phyloP scores from a whole-genome alignment of 2,797 vertebrate genomes.

The Etheostoma perlongum region DNA sequence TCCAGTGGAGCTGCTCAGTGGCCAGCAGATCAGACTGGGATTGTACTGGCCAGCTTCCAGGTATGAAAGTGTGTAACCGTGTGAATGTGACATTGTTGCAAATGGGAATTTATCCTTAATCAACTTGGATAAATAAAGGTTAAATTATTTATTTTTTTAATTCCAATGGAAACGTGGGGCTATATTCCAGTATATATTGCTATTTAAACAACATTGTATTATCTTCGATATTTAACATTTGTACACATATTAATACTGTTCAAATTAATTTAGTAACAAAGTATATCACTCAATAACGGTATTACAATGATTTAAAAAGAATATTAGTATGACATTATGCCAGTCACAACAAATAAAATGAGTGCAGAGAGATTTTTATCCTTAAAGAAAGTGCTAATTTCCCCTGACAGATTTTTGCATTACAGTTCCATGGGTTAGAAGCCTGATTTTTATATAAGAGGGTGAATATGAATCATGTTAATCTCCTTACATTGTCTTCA shows the following conservation, averaged over 20 bases:
- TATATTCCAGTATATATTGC: background rate
- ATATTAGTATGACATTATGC: background rate
- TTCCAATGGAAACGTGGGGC: background rate
- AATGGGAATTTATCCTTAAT: no score
- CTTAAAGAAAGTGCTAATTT: background rate
- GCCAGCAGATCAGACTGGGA: no score
- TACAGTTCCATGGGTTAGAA: background rate
- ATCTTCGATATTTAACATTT: background rate
- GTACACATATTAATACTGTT: background rate
- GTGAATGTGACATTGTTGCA: no score
- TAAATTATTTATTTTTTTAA: no score
- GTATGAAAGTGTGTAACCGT: no score
- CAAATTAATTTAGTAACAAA: background rate
- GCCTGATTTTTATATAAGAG: background rate
- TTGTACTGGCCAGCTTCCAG: no score
- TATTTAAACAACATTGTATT: background rate
- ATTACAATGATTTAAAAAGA: background rate
- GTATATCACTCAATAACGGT: background rate
- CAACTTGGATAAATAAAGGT: no score
- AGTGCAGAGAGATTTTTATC: background rate
- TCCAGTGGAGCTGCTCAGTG: no score
- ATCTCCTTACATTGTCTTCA: slow-evolving; percentile 19
- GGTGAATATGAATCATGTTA: background rate
- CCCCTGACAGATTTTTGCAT: background rate
- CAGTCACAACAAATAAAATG: background rate